phyloP scores from a whole-genome alignment of 2,113 vertebrate genomes.

The Myotis davidii region DNA sequence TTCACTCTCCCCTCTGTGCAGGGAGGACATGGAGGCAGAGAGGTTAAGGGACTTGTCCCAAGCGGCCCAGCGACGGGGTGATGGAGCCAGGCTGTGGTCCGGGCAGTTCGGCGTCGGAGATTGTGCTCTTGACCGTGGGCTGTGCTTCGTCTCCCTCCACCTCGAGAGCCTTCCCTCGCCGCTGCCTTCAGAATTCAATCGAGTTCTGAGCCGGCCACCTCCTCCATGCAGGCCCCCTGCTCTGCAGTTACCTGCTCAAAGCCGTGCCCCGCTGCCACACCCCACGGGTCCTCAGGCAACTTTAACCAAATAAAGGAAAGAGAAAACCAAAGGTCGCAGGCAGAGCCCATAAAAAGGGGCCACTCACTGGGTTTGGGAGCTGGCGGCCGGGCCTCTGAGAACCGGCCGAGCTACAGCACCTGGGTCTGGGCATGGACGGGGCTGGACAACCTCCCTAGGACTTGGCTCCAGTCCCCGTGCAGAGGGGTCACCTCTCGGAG shows the following conservation, averaged over 20 bases:
- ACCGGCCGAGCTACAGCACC: background rate
- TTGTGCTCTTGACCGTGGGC: fast-evolving
- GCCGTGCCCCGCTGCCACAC: background rate
- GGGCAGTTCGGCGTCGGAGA: background rate
- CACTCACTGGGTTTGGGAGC: background rate
- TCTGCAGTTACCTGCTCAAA: background rate
- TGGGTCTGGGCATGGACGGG: background rate
- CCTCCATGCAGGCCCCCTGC: background rate
- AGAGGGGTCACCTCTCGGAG: background rate
- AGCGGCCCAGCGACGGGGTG: background rate
- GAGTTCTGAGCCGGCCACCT: background rate
- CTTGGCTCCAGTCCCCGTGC: background rate
- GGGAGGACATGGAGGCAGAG: background rate
- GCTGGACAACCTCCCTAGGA: background rate
- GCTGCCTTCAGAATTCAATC: background rate
- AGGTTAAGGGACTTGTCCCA: background rate
- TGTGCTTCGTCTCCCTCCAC: no score
- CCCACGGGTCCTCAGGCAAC: background rate
- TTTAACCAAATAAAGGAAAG: background rate
- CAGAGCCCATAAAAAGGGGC: background rate
- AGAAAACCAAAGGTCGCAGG: constrained; percentile 57
- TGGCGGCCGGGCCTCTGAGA: background rate
- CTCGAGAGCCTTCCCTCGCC: background rate
- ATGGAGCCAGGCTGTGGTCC: background rate
- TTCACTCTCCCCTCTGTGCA: background rate